A percentile compares a stretch with the other conserved stretches of the same genome.
phyloP scores from a whole-genome alignment of 1,140 invertebrate genomes.

The Meloidogyne exigua region DNA sequence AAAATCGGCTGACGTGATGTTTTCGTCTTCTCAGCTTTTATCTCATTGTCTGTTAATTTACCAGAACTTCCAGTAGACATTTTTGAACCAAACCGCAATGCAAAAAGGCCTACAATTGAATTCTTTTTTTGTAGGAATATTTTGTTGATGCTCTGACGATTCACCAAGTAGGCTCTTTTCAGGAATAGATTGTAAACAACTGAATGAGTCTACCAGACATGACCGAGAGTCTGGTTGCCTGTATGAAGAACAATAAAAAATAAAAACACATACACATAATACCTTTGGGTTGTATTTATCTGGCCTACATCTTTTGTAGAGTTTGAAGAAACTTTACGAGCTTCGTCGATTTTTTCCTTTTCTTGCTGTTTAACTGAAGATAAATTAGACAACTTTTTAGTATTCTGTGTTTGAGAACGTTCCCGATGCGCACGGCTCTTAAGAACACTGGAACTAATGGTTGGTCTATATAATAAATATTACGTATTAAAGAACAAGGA shows the following conservation, averaged over 20 bases:
- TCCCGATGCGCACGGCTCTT: conserved; percentile 40
- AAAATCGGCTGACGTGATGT: neutral
- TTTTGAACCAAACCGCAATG: conserved; percentile 21
- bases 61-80: conserved; percentile 29
- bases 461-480: conserved; percentile 20
- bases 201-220: conserved; percentile 11
- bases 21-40: neutral
- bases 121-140: conserved; percentile 24
- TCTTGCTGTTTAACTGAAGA: neutral
- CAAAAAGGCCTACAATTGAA: conserved; percentile 31
- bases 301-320: conserved; percentile 7
- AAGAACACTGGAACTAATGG: conserved; percentile 35
- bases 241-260: neutral
- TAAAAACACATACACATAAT: neutral
- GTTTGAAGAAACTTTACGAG: conserved; percentile 5
- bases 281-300: conserved; percentile 3
- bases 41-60: neutral
- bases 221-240: neutral
- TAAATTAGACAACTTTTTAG: neutral
- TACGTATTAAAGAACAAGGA: no score
- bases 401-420: conserved; percentile 37
- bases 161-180: conserved; percentile 15
- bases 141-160: neutral
- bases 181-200: conserved; percentile 24
- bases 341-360: neutral